Evolutionary conservation across 2,888 invertebrate genomes (phyloP).

Genomic region (Scrobipalpa atriplicella): DNA sequence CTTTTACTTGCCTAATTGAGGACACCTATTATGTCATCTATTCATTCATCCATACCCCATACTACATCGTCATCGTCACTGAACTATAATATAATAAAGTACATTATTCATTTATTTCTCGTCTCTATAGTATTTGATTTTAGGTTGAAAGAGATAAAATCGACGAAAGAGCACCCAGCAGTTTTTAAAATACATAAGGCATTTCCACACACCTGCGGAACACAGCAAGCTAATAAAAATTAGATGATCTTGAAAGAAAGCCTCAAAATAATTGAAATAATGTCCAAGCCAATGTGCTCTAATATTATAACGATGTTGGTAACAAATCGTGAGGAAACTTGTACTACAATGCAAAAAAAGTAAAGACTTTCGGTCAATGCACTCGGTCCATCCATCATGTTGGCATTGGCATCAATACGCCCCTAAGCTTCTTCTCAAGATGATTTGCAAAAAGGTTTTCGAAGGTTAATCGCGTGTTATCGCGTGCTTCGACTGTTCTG

Average conservation of each 20-base stretch:
- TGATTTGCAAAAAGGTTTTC: conserved; percentile 8
- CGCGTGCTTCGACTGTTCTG: background rate
- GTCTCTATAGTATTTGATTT: no score
- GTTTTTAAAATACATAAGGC: no score
- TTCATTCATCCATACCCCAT: conserved; percentile 2
- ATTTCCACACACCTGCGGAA: no score
- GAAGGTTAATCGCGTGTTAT: background rate
- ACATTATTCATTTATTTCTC: no score
- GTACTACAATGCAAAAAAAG: conserved; percentile 40
- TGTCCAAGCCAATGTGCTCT: background rate
- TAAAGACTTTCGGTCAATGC: conserved; percentile 10
- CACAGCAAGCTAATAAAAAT: no score
- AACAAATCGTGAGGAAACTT: background rate
- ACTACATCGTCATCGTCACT: conserved; percentile 3
- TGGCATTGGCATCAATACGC: conserved; percentile 16
- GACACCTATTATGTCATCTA: conserved; percentile 57
- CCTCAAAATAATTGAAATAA: no score
- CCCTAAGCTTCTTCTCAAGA: background rate
- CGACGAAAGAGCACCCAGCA: no score
- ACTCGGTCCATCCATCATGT: conserved; percentile 11
- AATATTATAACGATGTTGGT: background rate
- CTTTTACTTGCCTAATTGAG: conserved; percentile 65
- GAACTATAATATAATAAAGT: background rate
- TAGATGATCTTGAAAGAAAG: no score
- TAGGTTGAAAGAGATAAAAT: no score